Evolutionary conservation across 2,888 invertebrate genomes (phyloP), one percentile per base, ranked within the genome.

Genomic region (Elmis aenea): DNA sequence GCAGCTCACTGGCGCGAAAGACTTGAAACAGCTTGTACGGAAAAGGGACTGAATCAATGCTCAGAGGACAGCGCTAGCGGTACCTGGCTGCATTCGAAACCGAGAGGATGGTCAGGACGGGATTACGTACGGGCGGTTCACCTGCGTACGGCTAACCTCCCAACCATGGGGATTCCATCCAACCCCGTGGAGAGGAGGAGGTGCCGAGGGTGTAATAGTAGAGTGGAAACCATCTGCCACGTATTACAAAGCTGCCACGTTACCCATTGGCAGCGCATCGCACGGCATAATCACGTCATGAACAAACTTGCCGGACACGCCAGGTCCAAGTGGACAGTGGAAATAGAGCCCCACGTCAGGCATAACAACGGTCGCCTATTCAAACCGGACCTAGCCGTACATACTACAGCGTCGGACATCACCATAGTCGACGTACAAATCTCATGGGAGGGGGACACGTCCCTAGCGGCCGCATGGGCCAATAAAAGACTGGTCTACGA

Each of bases 291-390:
- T 24, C 42, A 46, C 18, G 26, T 54, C 2, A 45, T 32, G 2
- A 5, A 12, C 6, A 49, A 47, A 16, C 13, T 52, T 5, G 36
- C 29, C 20, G n/a, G 6, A 1, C 42, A 45, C 34, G 45, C 36
- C 22, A 13, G 13, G 5, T 5, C 12, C 3, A 21, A 9, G 6
- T 48, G 26, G 29, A 10, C 5, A 5, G 46, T 40, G 2, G 46
- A 46, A 14, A 46, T 43, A 8, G 55, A 55, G 33, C 54, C 51
- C 1, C 38, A 45, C 13, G 30, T 55, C 9, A 26, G 45, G 2
- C 37, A 45, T 25, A 1, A 5, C 1, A 47, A 53, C 13, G 55
- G 54, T 2, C 16, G 13, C 1, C 38, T 54, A 1, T 46, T 26
- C 11, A 54, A 52, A 14, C 54, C 57, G 1, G 50, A 50, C 31